These are phyloP conservation scores for Cyphomyrmex costatus DNA, from an alignment of 1,140 invertebrate genomes.

Conservation along the genomic window DNA sequence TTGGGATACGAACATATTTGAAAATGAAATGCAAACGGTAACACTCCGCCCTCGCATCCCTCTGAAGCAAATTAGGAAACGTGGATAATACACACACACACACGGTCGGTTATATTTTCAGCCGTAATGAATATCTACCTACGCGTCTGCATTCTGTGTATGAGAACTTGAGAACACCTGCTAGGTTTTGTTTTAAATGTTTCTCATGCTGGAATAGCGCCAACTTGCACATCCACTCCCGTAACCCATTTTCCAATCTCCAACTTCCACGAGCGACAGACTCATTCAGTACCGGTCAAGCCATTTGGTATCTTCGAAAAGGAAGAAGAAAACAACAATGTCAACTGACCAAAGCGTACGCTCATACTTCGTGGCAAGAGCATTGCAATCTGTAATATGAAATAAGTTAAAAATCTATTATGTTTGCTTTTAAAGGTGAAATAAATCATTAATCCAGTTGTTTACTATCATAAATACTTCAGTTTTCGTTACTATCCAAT, in stretches of 20 bases:
- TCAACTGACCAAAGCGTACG: constrained; percentile 56
- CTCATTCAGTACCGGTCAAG: constrained; percentile 14
- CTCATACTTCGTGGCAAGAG: constrained; percentile 71
- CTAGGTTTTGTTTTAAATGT: constrained; percentile 74
- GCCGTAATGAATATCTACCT: constrained; percentile 68
- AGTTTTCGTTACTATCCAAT: neutral
- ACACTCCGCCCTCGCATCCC: neutral
- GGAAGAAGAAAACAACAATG: constrained; percentile 28
- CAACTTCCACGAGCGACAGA: constrained; percentile 17
- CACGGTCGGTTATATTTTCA: constrained; percentile 64
- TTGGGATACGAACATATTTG: constrained; percentile 1
- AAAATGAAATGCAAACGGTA: neutral
- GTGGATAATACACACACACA: constrained; percentile 68
- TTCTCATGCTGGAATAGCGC: constrained; percentile 69
- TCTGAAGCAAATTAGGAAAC: constrained; percentile 63
- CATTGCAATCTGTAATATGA: constrained; percentile 27
- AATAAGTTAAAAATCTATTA: constrained; percentile 62
- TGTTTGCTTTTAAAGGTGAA: constrained; percentile 62
- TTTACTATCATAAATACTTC: neutral
- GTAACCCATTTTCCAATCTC: constrained; percentile 39
- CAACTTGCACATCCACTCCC: constrained; percentile 23
- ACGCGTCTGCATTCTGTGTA: constrained; percentile 40
- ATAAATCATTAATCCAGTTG: constrained; percentile 67
- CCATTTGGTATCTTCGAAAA: constrained; percentile 47
- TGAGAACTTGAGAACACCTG: constrained; percentile 49